Evolutionary conservation across 2,888 invertebrate genomes (phyloP), one percentile per base, ranked within the genome.

Genomic region (Drosophila ustulata): DNA sequence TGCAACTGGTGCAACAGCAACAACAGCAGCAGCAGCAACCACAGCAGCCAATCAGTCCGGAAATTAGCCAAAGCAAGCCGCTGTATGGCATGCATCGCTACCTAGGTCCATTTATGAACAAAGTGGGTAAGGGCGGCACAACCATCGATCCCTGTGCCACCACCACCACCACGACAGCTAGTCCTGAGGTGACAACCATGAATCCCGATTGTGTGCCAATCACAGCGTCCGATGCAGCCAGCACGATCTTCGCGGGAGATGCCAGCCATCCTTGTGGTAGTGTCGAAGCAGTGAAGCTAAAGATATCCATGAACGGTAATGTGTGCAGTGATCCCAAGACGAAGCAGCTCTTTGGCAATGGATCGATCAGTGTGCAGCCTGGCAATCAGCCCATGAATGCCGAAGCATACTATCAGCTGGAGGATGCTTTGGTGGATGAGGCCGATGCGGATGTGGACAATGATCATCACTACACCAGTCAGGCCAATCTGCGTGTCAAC

Each of bases 231-330:
- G 23, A 30, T 3, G 1, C 43, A 23, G 8, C 23, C 1, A 23
- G 11, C 18, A n/a, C 43, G 23, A 32, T 30, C 0, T 13, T 13
- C 7, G 1, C 39, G 2, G 52, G 37, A 2, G 45, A 45, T 13
- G 23, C 23, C 1, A 6, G 6, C 5, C 66, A 47, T 59, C n/a
- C 43, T 1, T 73, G 51, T 37, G 30, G 23, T 23, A 65, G 34
- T 18, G 13, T 77, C 3, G 80, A 84, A 28, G 34, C 75, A 5
- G 56, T 91, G 4, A 90, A 89, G 26, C 63, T 92, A 5, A 92
- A 91, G 51, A 88, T 91, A 5, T 81, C 88, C 4, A 81, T 91
- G 18, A 90, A 89, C 66, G 92, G 91, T 3, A 87, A 85, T n/a
- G 80, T 91, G 0, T 79, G 84, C 18, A 83, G 85, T 0, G 86